Conservation (phyloP, 64 coral and sea anemone species). For the Porites lutea region DNA sequence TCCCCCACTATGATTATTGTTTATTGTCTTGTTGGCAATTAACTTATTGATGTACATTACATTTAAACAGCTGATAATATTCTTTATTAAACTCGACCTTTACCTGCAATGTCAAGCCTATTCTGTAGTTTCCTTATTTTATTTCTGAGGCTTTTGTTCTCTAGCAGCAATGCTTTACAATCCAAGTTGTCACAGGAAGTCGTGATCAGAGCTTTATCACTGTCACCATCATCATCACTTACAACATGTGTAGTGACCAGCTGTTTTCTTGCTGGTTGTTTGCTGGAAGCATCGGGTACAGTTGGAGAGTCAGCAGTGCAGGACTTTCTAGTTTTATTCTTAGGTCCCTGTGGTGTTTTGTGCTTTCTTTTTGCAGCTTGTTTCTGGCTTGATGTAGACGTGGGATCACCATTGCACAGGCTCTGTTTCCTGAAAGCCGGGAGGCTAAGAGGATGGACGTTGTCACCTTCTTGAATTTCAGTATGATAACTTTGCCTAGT, state of each 20-base stretch:
- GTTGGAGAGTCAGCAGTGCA: neutral
- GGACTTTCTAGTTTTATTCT: neutral
- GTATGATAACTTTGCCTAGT: neutral
- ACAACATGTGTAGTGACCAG: neutral
- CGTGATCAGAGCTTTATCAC: constrained; percentile 1
- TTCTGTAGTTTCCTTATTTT: constrained; percentile 35
- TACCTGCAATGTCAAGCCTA: constrained; percentile 41
- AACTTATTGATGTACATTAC: neutral
- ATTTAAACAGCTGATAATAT: neutral
- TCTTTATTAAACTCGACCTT: neutral
- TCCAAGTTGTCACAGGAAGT: constrained; percentile 24
- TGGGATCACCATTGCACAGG: neutral
- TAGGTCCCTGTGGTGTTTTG: neutral
- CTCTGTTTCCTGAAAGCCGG: neutral
- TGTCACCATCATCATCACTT: constrained; percentile 11
- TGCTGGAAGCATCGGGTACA: neutral
- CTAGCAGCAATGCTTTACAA: constrained; percentile 14
- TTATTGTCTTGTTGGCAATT: too few species aligned
- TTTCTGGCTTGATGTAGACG: constrained; percentile 20
- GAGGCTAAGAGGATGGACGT: neutral
- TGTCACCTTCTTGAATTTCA: constrained; percentile 7
- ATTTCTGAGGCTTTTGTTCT: neutral
- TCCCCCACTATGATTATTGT: too few species aligned
- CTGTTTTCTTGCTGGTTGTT: neutral
- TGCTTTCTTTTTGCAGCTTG: neutral